Evolutionary conservation across 2,888 invertebrate genomes (phyloP), one percentile per base, ranked within the genome.

Genomic region (Cryptophagus acutangulus): DNA sequence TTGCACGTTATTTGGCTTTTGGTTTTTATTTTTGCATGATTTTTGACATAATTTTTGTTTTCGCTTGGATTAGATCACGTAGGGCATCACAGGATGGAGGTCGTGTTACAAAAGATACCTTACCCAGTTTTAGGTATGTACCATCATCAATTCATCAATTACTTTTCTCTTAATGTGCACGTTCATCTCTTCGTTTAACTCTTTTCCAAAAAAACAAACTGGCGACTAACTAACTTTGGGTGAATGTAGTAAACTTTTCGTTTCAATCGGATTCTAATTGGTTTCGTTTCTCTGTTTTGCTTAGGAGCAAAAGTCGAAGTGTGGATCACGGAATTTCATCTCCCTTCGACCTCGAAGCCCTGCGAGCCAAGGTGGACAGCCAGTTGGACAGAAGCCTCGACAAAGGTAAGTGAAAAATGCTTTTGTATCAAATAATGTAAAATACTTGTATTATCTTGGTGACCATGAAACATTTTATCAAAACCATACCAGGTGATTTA

Each of bases 261-360:
- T n/a, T n/a, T n/a, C n/a, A n/a, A n/a, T 12, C 9, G n/a, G 9
- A 26, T 33, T 15, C 16, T 3, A 4, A 8, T 17, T 33, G 18
- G 17, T 25, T 33, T 14, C 33, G 20, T 26, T 35, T n/a, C 20
- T 28, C 10, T 18, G 15, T n/a, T 12, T 28, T 45, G 38, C 52
- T 33, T 42, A 90, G 90, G 87, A 89, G 87, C 70, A 90, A 90
- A 73, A 89, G 89, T 70, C 82, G 87, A 59, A 90, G 89, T 61
- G 89, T 90, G 61, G 90, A 90, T 74, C 89, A 90, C 77, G 89
- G 90, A 62, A 83, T 89, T 65, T 79, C 85, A 49, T 78, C 87
- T 54, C 87, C 88, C 48, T 88, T 87, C 69, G 89, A 89, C 73
- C 75, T 89, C 74, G 88, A 88, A 56, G 79, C 87, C 40, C 77